Base-by-base conservation (phyloP, 2,888 invertebrate genomes). In the Cyclophora punctaria region DNA sequence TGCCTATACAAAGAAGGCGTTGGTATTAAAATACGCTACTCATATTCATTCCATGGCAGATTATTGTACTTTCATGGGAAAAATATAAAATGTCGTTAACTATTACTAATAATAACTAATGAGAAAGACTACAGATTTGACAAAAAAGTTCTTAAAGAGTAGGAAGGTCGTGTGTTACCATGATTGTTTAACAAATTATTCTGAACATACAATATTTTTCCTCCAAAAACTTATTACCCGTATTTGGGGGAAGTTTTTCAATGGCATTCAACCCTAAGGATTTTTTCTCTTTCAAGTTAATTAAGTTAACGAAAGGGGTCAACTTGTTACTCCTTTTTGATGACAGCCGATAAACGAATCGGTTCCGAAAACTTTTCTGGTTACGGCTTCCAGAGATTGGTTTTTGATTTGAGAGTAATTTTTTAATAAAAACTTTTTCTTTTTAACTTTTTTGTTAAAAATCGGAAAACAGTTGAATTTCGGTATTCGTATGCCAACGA, bases 331-430 rank as follows among this genome's bases (percentile, higher is more conserved):
- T 83, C 75, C 79, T 80, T 82, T 83, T 84, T 83, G 80, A 86
- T 82, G 83, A 82, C 82, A 82, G 74, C 76, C 84, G 80, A 86
- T 87, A 80, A 84, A 82, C 80, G 83, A 79, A 81, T 81, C 73
- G 63, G 68, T 66, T 68, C 64, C 58, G 7, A 20, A 48, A 63
- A 59, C 48, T 57, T 59, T 56, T 50, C 54, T 67, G 59, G 58
- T 59, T 59, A 75, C 62, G 68, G 62, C 62, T 67, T 68, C 64
- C 52, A 56, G 53, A 62, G 67, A 75, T 76, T 69, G 72, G 68
- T 67, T 68, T 69, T 73, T 78, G 76, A 79, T 78, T 78, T 34
- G 63, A 69, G 64, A 62, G 59, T 57, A 60, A 61, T 69, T 63
- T 68, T 67, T 66, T 67, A 66, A 33, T 7, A 35, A 35, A 37